Base-by-base conservation (phyloP, 2,888 invertebrate species). In the Euphydryas editha region DNA sequence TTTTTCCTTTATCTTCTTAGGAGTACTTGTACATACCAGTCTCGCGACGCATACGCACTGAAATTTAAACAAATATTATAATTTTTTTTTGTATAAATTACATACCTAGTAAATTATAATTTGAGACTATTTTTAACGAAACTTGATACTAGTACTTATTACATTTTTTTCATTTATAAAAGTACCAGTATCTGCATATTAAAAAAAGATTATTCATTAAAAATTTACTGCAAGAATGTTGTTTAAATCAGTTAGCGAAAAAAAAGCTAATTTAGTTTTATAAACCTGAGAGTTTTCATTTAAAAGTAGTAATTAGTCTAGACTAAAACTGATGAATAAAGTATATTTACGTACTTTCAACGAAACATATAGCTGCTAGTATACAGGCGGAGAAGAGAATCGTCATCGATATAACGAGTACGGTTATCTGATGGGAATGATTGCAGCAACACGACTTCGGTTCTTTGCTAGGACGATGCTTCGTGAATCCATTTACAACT, bases 361-460 rank as follows among this genome's bases (percentile, higher is more conserved):
- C 95, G 79, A 96, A 95, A 87, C 96, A 95, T 82, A 97, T 95
- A 78, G 96, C 97, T 51, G 95, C 95, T 73, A 96, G 92, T 78
- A 97, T 96, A 79, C 96, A 96, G 78, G 97, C 93, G 75, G 97
- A 95, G 84, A 97, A 96, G 74, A 97, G 91, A 76, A 95, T 94
- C 75, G 96, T 96, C 96, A 97, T 97, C 60, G 96, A 95, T 82
- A 96, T 94, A 72, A 97, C 96, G 72, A 97, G 94, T 63, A 97
- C 96, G 64, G 97, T 96, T 76, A 97, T 94, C 88, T 97, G 96
- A 80, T 97, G 96, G 67, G 94, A 94, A 74, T 95, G 95, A 80
- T 95, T 94, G 84, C 96, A 97, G 83, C 96, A 96, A 80, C 95
- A 95, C 56, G 94, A 92, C 78, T 93, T 94, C 55, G 90, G 90